A percentile compares a stretch with the other conserved stretches of the same genome.
Evolutionary conservation across 2,888 invertebrate genomes (phyloP).

Genomic region (Strigamia crassipes): DNA sequence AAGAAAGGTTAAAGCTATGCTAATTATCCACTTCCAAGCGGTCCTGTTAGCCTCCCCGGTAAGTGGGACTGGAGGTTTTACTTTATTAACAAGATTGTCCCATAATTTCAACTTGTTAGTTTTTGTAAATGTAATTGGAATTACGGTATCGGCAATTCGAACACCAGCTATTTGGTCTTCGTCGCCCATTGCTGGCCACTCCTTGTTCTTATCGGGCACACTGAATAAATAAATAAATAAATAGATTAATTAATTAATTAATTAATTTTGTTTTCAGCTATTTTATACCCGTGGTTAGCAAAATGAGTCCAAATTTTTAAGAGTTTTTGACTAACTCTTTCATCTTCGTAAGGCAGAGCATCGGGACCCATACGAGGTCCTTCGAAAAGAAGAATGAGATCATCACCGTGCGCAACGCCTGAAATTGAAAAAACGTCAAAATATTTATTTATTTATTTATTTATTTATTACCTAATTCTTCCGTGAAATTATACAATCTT

Average conservation of each 20-base stretch:
- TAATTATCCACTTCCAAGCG: too few species aligned
- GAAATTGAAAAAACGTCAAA: background rate
- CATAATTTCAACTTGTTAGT: background rate
- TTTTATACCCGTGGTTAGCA: background rate
- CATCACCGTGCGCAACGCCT: conserved; percentile 1
- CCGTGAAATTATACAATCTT: background rate
- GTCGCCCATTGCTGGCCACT: background rate
- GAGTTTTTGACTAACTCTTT: background rate
- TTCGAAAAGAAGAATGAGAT: background rate
- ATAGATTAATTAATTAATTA: background rate
- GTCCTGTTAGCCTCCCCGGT: too few species aligned
- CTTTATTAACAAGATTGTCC: background rate
- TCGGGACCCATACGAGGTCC: background rate
- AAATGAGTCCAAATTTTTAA: background rate
- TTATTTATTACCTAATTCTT: background rate
- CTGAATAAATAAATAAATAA: background rate
- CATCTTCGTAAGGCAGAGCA: background rate
- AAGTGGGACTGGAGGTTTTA: background rate
- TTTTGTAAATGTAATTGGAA: background rate
- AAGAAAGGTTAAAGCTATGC: too few species aligned
- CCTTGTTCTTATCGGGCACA: background rate
- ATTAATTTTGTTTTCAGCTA: background rate
- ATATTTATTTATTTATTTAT: too few species aligned
- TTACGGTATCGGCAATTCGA: background rate
- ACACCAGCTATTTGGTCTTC: background rate